A percentile compares a stretch with the other conserved stretches of the same genome.
These are phyloP conservation scores for Aldabrachelys gigantea DNA, from an alignment of 2,113 vertebrate genomes.

Conservation along the genomic window DNA sequence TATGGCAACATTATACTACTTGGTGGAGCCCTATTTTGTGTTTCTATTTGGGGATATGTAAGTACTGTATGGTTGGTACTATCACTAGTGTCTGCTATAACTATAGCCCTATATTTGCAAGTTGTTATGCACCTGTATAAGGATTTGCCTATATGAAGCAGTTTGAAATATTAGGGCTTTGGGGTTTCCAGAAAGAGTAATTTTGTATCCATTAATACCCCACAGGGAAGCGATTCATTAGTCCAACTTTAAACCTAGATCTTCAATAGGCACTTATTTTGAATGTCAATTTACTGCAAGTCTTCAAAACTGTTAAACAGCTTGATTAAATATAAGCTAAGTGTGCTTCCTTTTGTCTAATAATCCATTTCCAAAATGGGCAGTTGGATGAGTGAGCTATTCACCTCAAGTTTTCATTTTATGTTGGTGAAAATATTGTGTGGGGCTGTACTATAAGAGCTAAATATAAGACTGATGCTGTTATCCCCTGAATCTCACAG, in stretches of 20 bases:
- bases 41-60: constrained; percentile 78
- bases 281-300: background rate
- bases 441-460: background rate
- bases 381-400: background rate
- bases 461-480: background rate
- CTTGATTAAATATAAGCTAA: background rate
- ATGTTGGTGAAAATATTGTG: background rate
- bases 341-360: background rate
- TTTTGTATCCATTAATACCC: background rate
- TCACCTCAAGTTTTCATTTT: background rate
- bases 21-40: constrained; percentile 60
- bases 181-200: fast-evolving
- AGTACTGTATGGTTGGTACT: constrained; percentile 58
- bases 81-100: fast-evolving
- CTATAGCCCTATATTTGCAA: fast-evolving
- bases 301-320: background rate
- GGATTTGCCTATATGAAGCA: background rate
- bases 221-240: background rate
- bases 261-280: background rate
- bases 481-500: background rate
- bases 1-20: constrained; percentile 78
- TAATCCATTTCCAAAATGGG: background rate
- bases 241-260: background rate
- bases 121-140: fast-evolving
- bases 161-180: background rate